phyloP scores from a whole-genome alignment of 1,140 invertebrate genomes.

The Drosophila sechellia region DNA sequence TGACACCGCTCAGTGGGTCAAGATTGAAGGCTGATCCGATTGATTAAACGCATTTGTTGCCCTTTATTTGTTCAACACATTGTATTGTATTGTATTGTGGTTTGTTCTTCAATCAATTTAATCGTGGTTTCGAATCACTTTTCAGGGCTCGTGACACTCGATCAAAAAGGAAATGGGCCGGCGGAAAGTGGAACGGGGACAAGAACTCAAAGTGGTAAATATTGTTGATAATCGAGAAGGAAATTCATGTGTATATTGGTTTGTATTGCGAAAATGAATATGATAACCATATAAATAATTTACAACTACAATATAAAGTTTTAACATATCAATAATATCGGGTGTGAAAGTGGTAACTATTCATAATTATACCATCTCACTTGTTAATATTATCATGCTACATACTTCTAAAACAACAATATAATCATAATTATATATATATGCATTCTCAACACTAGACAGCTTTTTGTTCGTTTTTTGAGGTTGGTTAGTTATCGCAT shows the following conservation, averaged over 20 bases:
- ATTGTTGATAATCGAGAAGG: not conserved
- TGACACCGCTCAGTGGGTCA: slow-evolving; percentile 60
- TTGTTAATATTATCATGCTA: too few relatives aligned
- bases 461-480: not conserved
- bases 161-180: slow-evolving; percentile 35
- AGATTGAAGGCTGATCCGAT: slow-evolving; percentile 73
- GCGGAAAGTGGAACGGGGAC: slow-evolving; percentile 48
- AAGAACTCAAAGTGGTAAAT: slow-evolving; percentile 9
- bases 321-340: not conserved
- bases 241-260: not conserved
- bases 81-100: slow-evolving; percentile 46
- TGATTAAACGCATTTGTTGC: slow-evolving; percentile 65
- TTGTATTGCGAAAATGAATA: not conserved
- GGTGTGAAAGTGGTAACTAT: too few relatives aligned
- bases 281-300: not conserved
- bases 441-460: not conserved
- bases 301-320: not conserved
- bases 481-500: slow-evolving; percentile 13
- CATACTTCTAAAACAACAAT: too few relatives aligned
- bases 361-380: too few relatives aligned
- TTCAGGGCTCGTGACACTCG: slow-evolving; percentile 63
- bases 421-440: too few relatives aligned
- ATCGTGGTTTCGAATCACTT: slow-evolving; percentile 58
- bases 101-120: slow-evolving; percentile 58
- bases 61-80: slow-evolving; percentile 34